Evolutionary conservation across 2,797 vertebrate genomes (phyloP).

Genomic region (Cirrhinus molitorella): DNA sequence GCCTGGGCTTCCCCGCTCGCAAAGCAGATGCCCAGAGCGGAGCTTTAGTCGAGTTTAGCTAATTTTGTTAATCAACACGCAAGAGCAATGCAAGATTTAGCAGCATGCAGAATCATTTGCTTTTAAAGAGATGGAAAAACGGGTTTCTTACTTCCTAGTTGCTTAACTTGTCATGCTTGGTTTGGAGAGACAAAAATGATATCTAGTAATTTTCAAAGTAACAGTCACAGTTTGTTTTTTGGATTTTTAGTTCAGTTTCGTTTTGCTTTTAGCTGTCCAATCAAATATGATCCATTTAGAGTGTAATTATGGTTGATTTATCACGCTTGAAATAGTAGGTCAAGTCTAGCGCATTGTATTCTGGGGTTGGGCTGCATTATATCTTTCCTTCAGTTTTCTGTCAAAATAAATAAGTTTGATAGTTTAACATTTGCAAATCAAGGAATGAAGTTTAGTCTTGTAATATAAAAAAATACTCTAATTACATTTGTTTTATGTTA

Average conservation of each 20-base stretch:
- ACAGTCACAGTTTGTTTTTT: not conserved
- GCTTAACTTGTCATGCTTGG: not conserved
- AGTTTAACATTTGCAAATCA: not conserved
- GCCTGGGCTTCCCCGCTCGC: constrained; percentile 35
- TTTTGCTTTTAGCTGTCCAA: not conserved
- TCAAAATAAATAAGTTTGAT: not conserved
- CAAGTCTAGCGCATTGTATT: not conserved
- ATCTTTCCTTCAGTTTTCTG: not conserved
- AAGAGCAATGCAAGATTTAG: not conserved
- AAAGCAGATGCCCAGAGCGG: not conserved
- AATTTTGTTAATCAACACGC: not conserved
- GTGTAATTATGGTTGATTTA: not conserved
- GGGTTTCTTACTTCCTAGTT: not conserved
- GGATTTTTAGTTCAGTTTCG: not conserved
- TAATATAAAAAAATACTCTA: not conserved
- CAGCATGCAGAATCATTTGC: not conserved
- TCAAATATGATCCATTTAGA: not conserved
- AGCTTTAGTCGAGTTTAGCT: not conserved
- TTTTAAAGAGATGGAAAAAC: not conserved
- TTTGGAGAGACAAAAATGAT: not conserved
- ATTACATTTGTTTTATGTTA: not conserved
- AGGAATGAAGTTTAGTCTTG: not conserved
- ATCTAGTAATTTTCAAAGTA: not conserved
- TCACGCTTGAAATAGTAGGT: too few relatives aligned
- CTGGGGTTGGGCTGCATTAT: not conserved